These are phyloP conservation scores for Graphium colonna DNA, from an alignment of 2,888 invertebrate genomes.

Conservation along the genomic window DNA sequence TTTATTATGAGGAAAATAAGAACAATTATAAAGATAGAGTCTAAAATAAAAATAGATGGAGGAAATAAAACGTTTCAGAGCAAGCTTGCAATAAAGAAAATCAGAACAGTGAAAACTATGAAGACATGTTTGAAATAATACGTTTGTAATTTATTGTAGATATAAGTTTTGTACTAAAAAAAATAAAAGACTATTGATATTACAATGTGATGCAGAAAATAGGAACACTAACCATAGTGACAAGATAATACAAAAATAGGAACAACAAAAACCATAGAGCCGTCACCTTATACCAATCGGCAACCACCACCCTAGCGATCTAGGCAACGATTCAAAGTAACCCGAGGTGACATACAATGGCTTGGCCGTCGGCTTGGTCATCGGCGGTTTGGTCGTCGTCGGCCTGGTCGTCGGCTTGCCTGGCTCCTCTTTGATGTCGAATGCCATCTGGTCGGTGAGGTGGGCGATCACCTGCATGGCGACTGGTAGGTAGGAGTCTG, in stretches of 20 bases:
- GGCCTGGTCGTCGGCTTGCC: conserved; percentile 33
- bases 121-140: too few species aligned
- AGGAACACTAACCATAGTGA: too few species aligned
- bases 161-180: too few species aligned
- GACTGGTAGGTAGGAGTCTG: conserved; percentile 83
- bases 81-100: too few species aligned
- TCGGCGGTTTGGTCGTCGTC: conserved; percentile 32
- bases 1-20: too few species aligned
- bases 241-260: conserved; percentile 14
- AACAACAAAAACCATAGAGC: conserved; percentile 23
- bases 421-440: conserved; percentile 63
- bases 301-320: conserved; percentile 46
- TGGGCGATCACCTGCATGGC: conserved; percentile 84
- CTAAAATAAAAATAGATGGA: too few species aligned
- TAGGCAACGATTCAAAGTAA: conserved; percentile 29
- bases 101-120: too few species aligned
- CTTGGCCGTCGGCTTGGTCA: conserved; percentile 27
- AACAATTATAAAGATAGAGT: too few species aligned
- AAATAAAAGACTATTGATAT: too few species aligned
- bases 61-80: too few species aligned
- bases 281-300: conserved; percentile 50
- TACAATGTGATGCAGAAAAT: too few species aligned
- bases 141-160: too few species aligned
- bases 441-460: conserved; percentile 82
- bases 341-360: conserved; percentile 41